Evolutionary conservation across 2,113 vertebrate species (phyloP), one percentile per base, ranked within the genome.

Genomic region (Okapia johnstoni): DNA sequence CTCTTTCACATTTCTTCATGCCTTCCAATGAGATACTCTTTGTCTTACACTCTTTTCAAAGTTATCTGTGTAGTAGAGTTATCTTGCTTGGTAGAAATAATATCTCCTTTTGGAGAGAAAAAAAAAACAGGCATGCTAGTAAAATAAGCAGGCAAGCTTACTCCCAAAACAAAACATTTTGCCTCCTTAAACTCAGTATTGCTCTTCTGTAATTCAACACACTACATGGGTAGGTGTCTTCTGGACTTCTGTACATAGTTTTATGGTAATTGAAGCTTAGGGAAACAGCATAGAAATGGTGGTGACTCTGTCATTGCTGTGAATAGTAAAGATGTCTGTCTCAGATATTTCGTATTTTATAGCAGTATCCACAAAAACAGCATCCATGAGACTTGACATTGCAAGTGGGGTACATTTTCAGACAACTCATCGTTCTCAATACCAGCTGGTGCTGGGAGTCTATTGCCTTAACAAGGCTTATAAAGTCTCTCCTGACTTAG

Each of bases 141-240:
- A 30, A 86, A 94, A 94, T n/a, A 40, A 79, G 9, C 13, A 80
- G 21, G 8, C 2, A 85, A 85, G 8, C 4, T 58, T 88, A 63
- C 0, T 48, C 6, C 48, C 21, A 4, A 23, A 86, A 60, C n/a
- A 66, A 73, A 91, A 26, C 9, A 83, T 55, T 79, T 30, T 55
- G 30, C 3, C n/a, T 1, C 15, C 23, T 4, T 60, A 57, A 90
- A 33, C 2, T 66, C 52, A 10, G 4, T 3, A 9, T 66, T 94
- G 55, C 9, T 80, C 6, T 30, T 70, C 54, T 40, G 2, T 30
- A 88, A 80, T 76, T 84, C 7, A 63, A 6, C 19, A 46, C 15
- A n/a, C 19, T 25, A 21, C 2, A 8, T 5, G 1, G 11, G 3
- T n/a, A 73, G 3, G 0, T 66, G 13, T 83, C 21, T 52, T 77